Percentiles rank a stretch among this genome's conserved stretches.
Conservation (phyloP, 2,797 vertebrate species). For the Gastrophryne carolinensis region DNA sequence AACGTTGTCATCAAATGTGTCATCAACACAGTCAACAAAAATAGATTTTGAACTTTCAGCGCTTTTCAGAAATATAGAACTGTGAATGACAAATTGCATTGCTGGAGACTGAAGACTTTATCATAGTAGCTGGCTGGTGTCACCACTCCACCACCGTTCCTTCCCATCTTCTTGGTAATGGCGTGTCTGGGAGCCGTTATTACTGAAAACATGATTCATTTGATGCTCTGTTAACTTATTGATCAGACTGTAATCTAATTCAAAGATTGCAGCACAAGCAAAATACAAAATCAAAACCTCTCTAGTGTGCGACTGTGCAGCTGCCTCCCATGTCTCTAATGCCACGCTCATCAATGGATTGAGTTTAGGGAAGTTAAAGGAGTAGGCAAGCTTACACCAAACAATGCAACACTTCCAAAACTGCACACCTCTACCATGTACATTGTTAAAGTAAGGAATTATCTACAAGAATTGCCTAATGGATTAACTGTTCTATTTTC, state of each 20-base stretch:
- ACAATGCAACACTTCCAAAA: background rate
- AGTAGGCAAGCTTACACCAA: background rate
- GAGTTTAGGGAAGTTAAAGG: background rate
- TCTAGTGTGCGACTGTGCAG: background rate
- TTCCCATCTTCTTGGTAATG: background rate
- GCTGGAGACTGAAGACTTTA: background rate
- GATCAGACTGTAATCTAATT: conserved; percentile 28
- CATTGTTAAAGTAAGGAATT: too few relatives aligned
- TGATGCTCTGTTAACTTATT: conserved; percentile 35
- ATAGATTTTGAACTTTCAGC: background rate
- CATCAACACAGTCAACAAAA: background rate
- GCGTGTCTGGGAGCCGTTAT: conserved; percentile 21
- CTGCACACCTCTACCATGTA: background rate
- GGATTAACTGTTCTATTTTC: too few relatives aligned
- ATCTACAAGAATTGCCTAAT: too few relatives aligned
- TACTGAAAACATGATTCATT: conserved; percentile 32
- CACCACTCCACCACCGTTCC: background rate
- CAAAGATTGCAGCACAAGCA: background rate
- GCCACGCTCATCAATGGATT: background rate
- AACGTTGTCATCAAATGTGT: too few relatives aligned
- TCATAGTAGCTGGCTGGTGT: background rate
- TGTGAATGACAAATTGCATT: background rate
- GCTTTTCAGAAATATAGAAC: background rate
- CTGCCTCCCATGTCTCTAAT: background rate
- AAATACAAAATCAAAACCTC: background rate